Evolutionary conservation across 2,797 vertebrate species (phyloP).

Genomic region (Thamnophis elegans): DNA sequence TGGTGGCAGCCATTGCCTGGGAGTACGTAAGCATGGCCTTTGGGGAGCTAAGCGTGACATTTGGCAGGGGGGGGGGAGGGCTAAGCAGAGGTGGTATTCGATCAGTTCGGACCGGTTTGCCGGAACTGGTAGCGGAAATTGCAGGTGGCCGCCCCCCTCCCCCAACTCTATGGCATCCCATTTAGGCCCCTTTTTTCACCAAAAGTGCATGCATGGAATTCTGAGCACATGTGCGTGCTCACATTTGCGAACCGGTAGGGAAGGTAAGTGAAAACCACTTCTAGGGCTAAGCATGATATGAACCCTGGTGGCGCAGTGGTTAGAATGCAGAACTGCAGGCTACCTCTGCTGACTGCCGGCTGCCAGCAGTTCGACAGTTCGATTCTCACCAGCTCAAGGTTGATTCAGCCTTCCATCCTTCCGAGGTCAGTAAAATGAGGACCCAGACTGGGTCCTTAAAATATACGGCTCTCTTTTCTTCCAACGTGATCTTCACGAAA

Average conservation of each 20-base stretch:
- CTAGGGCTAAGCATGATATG: neutral
- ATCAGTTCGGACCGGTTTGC: too few species aligned
- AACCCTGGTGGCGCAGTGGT: neutral
- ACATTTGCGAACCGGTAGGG: too few species aligned
- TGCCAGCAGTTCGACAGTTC: neutral
- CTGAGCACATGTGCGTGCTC: too few species aligned
- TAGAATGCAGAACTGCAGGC: neutral
- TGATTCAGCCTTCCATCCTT: neutral
- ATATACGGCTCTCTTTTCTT: neutral
- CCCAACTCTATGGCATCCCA: too few species aligned
- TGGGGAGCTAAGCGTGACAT: neutral
- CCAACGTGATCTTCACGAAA: neutral
- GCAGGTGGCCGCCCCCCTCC: too few species aligned
- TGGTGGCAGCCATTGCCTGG: constrained; percentile 93
- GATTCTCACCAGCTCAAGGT: neutral
- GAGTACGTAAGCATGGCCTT: constrained; percentile 76
- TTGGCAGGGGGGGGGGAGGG: neutral
- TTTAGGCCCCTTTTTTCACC: too few species aligned
- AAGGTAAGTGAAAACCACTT: too few species aligned
- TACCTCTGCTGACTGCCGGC: neutral
- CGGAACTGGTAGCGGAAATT: too few species aligned
- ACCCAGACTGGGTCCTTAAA: neutral
- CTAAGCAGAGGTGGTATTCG: too few species aligned
- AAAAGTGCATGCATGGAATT: too few species aligned
- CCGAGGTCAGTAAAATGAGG: neutral